Conservation (phyloP, 1,140 invertebrate species). For the Protaetia brevitarsis region DNA sequence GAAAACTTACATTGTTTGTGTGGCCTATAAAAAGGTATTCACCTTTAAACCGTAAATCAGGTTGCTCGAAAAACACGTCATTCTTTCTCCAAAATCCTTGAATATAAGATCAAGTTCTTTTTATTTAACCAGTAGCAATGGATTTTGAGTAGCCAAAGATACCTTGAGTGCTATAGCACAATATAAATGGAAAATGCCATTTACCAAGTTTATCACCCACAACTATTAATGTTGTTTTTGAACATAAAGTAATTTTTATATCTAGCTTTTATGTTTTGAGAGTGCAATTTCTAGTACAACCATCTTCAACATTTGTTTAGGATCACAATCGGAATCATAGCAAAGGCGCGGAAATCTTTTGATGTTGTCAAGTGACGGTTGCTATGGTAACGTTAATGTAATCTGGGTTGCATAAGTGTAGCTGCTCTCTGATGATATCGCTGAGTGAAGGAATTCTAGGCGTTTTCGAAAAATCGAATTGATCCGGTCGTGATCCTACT, state of each 20-base stretch:
- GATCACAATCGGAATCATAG: too few relatives aligned
- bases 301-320: too few relatives aligned
- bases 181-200: conserved; percentile 56
- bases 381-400: background rate
- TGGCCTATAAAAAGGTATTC: conserved; percentile 60
- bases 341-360: too few relatives aligned
- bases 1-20: conserved; percentile 52
- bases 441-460: too few relatives aligned
- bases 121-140: background rate
- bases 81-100: conserved; percentile 60
- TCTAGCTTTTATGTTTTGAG: conserved; percentile 52
- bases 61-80: conserved; percentile 58
- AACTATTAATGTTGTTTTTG: conserved; percentile 59
- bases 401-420: too few relatives aligned
- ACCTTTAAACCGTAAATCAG: conserved; percentile 59
- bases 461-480: too few relatives aligned
- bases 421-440: too few relatives aligned
- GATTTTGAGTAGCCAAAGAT: conserved; percentile 34
- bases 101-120: conserved; percentile 31
- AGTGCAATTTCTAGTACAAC: conserved; percentile 53
- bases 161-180: conserved; percentile 61
- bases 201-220: conserved; percentile 49
- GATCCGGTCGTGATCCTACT: too few relatives aligned
- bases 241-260: conserved; percentile 57
- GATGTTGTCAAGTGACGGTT: too few relatives aligned